Evolutionary conservation across 1,140 invertebrate genomes (phyloP), one percentile per base, ranked within the genome.

Genomic region (Dendroctonus valens): DNA sequence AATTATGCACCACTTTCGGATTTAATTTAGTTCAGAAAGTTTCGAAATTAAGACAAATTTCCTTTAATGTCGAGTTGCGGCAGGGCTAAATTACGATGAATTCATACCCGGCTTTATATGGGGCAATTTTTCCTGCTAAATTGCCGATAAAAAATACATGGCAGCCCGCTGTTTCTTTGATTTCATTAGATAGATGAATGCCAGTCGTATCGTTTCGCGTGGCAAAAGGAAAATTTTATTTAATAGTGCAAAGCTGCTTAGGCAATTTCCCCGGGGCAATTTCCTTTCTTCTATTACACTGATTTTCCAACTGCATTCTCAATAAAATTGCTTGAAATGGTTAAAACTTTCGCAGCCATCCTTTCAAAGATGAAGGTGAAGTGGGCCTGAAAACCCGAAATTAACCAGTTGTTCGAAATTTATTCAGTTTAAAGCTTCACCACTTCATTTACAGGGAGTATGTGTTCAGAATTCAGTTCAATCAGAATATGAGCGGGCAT

Each of bases 41-140:
- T 53, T 12, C 12, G 26, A 41, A 66, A 66, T 66, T 66, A 66
- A 66, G 65, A 66, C 65, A 66, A 66, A 66, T 66, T 53, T 41
- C 57, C 53, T 51, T 44, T 39, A 59, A 59, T 38, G 63, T 58
- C 63, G 53, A 15, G 46, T 44, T n/a, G 14, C 11, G 41, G 54
- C 8, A 66, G 41, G 39, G 48, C 41, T 66, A 60, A 66, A 59
- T 66, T 66, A 60, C 41, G 57, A 38, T 41, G 57, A 65, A 49
- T 65, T 65, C 15, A 54, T 53, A 63, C 50, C 60, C 49, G 54
- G 50, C 39, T 37, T 50, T 63, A 44, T 55, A n/a, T n/a, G 58
- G 50, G 15, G 48, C 12, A 26, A 63, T 63, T 54, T 54, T 54
- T 54, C 51, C 55, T 63, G 26, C 11, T 15, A 52, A 61, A 61